phyloP scores from a whole-genome alignment of 1,140 invertebrate species.

The Tetranychus urticae region DNA sequence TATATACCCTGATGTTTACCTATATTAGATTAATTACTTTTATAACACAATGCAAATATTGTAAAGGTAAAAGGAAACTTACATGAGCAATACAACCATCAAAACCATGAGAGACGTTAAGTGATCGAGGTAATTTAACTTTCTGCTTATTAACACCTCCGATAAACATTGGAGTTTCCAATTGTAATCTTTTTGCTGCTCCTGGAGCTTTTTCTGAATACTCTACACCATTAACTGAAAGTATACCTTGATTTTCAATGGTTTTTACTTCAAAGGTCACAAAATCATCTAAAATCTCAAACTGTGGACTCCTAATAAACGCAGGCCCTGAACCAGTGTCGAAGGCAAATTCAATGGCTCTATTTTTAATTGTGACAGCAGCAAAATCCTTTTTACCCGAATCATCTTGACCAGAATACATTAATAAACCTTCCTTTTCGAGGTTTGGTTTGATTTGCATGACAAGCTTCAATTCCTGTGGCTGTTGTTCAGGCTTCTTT shows the following conservation, averaged over 20 bases:
- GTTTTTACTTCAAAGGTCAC: conserved; percentile 39
- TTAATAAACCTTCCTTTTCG: conserved; percentile 45
- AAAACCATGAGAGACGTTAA: conserved; percentile 45
- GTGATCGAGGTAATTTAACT: conserved; percentile 38
- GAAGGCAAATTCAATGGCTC: conserved; percentile 23
- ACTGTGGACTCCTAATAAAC: conserved; percentile 42
- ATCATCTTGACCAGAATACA: conserved; percentile 62
- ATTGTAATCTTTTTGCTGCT: conserved; percentile 32
- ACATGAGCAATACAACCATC: conserved; percentile 65
- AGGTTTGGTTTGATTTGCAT: conserved; percentile 46
- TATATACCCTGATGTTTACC: too few species aligned
- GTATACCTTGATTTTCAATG: conserved; percentile 30
- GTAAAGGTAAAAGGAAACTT: conserved; percentile 16
- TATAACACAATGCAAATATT: too few species aligned
- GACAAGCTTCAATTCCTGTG: conserved; percentile 1
- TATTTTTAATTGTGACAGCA: conserved; percentile 38
- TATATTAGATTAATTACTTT: too few species aligned
- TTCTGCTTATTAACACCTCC: conserved; percentile 53
- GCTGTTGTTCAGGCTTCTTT: too few species aligned
- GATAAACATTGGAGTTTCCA: conserved; percentile 56
- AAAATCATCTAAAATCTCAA: conserved; percentile 37
- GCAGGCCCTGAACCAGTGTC: conserved; percentile 40
- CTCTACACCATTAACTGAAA: conserved; percentile 36
- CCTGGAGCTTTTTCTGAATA: conserved; percentile 27
- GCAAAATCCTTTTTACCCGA: conserved; percentile 52